Percentiles rank a stretch among this genome's conserved stretches.
Conservation (phyloP, 2,113 vertebrate species). For the Zosterops pallidus region DNA sequence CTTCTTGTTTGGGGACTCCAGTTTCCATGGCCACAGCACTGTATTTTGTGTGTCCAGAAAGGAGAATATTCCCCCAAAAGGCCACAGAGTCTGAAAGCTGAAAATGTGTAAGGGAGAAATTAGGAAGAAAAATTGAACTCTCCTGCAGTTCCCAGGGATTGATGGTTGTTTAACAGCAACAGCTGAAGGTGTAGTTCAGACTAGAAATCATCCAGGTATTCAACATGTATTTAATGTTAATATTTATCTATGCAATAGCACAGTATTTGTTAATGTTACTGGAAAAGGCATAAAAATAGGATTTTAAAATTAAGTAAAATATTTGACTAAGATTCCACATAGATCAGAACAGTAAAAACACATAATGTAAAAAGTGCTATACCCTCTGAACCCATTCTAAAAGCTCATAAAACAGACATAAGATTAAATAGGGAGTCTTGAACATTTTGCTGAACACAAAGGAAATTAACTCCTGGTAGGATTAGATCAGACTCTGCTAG, state of each 20-base stretch:
- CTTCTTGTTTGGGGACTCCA: neutral
- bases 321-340: neutral
- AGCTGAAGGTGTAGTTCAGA: neutral
- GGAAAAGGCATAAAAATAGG: neutral
- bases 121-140: neutral
- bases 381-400: neutral
- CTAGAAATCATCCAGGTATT: neutral
- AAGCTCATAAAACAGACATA: neutral
- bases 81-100: neutral
- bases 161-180: neutral
- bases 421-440: neutral
- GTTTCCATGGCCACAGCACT: slow-evolving; percentile 14
- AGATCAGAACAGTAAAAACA: neutral
- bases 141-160: neutral
- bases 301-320: neutral
- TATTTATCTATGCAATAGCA: neutral
- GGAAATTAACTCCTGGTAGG: neutral
- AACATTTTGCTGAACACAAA: neutral
- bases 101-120: neutral
- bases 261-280: neutral
- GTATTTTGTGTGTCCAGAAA: neutral
- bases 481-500: neutral
- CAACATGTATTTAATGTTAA: neutral
- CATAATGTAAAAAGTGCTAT: neutral
- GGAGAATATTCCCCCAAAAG: neutral